phyloP scores from a whole-genome alignment of 2,888 invertebrate genomes.

The Allacma fusca region DNA sequence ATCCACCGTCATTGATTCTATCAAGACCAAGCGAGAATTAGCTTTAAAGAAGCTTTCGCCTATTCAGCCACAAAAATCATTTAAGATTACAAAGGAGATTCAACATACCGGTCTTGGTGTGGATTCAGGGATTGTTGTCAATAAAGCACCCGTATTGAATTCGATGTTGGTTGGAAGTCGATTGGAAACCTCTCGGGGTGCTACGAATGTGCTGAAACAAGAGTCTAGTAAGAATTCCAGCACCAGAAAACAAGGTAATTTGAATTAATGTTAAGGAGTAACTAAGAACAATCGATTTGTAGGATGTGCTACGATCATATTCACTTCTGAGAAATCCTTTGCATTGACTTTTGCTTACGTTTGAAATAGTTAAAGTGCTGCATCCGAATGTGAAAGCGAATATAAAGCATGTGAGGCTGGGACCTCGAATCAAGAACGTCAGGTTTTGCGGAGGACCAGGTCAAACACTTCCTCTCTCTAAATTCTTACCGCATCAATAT shows the following conservation, averaged over 20 bases:
- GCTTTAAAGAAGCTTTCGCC: neutral
- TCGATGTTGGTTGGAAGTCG: no score
- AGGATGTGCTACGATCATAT: no score
- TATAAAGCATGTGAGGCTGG: neutral
- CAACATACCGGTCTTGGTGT: no score
- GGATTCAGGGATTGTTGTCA: no score
- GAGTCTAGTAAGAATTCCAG: no score
- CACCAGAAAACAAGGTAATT: no score
- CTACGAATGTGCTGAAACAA: no score
- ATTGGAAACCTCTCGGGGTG: no score
- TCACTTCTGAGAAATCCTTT: no score
- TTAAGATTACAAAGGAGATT: neutral
- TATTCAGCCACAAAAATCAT: neutral
- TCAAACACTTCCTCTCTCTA: neutral
- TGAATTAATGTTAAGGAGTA: no score
- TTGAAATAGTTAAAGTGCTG: neutral
- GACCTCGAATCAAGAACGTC: slow-evolving; percentile 13
- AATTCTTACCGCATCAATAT: slow-evolving; percentile 1
- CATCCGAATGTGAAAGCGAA: neutral
- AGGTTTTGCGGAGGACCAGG: slow-evolving; percentile 15
- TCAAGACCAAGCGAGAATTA: neutral
- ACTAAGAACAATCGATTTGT: no score
- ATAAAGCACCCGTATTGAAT: no score
- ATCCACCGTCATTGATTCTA: neutral
- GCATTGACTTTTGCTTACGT: neutral